Evolutionary conservation across 1,140 invertebrate species (phyloP), one percentile per base, ranked within the genome.

Genomic region (Drosophila pandora): DNA sequence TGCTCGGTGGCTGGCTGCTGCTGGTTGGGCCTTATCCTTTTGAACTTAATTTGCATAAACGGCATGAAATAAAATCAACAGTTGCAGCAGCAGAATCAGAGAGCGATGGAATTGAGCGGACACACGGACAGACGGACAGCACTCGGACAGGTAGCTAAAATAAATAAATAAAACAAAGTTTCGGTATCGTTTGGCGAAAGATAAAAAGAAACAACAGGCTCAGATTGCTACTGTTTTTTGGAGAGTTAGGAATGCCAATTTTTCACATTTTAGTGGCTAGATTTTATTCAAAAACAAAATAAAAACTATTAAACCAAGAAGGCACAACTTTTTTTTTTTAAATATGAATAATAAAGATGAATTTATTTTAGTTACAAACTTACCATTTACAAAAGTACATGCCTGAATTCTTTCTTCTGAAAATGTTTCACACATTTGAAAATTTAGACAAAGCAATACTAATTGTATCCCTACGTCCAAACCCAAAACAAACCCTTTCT

Each of bases 31-130:
- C 84, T 88, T 88, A 88, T 88, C 83, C 83, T 88, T 79, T 88
- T 88, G 79, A 83, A 88, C 84, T 89, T 88, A 60, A 88, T 88
- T 88, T 88, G 83, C 83, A 88, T 88, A 88, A 88, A 88, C 72
- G 84, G 83, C 79, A 88, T 88, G 76, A 89, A 88, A 88, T 88
- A 84, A 88, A 88, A 88, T 83, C 83, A 88, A 88, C 82, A 85
- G 82, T 85, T 88, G 83, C 82, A 76, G 76, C 69, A 81, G 37
- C 23, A 63, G 73, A 58, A 65, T 63, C 83, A 55, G 55, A 58
- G 45, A 61, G 55, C 61, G 62, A 61, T 55, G 37, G 49, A 61
- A 62, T 47, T 52, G 45, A 52, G 39, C 58, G 28, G 62, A 59
- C 48, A 47, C 12, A 6, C 25, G 25, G 59, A 61, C 68, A 3